Conservation (phyloP, 2,888 invertebrate genomes). For the Tyria jacobaeae region DNA sequence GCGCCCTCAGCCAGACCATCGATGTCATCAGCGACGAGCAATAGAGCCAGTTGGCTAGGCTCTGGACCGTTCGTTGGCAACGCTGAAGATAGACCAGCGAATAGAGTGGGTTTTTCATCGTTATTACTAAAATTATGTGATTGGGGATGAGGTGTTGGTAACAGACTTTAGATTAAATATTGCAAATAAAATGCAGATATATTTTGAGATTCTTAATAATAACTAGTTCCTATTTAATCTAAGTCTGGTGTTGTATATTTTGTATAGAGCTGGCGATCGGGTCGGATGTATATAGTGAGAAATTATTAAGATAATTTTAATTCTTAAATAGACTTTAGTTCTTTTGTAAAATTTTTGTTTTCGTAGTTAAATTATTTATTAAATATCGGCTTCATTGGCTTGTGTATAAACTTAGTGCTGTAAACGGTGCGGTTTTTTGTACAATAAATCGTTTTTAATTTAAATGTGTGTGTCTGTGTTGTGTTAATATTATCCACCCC, state of each 20-base stretch:
- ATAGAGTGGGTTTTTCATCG: slow-evolving; percentile 84
- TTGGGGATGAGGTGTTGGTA: slow-evolving; percentile 80
- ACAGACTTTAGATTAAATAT: slow-evolving; percentile 76
- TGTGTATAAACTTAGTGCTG: slow-evolving; percentile 68
- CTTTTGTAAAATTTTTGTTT: slow-evolving; percentile 50
- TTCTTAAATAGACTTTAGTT: slow-evolving; percentile 44
- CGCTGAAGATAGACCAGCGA: slow-evolving; percentile 75
- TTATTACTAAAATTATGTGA: slow-evolving; percentile 80
- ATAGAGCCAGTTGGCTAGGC: slow-evolving; percentile 79
- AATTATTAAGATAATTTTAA: slow-evolving; percentile 46
- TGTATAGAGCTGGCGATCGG: slow-evolving; percentile 54
- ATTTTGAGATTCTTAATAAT: slow-evolving; percentile 37
- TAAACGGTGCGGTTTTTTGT: slow-evolving; percentile 55
- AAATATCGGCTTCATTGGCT: slow-evolving; percentile 68
- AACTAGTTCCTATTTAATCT: slow-evolving; percentile 77
- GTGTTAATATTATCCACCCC: slow-evolving; percentile 29
- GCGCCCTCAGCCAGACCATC: slow-evolving; percentile 62
- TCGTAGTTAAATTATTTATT: slow-evolving; percentile 70
- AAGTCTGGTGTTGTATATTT: slow-evolving; percentile 66
- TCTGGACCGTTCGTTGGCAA: slow-evolving; percentile 84
- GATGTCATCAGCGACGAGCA: slow-evolving; percentile 64
- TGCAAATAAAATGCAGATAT: slow-evolving; percentile 37
- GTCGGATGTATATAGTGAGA: slow-evolving; percentile 65
- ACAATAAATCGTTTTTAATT: slow-evolving; percentile 61
- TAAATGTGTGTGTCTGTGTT: slow-evolving; percentile 51